Percentiles rank a stretch among this genome's conserved stretches.
These are phyloP conservation scores for Steinernema carpocapsae DNA, from an alignment of 2,888 invertebrate genomes.

Conservation along the genomic window DNA sequence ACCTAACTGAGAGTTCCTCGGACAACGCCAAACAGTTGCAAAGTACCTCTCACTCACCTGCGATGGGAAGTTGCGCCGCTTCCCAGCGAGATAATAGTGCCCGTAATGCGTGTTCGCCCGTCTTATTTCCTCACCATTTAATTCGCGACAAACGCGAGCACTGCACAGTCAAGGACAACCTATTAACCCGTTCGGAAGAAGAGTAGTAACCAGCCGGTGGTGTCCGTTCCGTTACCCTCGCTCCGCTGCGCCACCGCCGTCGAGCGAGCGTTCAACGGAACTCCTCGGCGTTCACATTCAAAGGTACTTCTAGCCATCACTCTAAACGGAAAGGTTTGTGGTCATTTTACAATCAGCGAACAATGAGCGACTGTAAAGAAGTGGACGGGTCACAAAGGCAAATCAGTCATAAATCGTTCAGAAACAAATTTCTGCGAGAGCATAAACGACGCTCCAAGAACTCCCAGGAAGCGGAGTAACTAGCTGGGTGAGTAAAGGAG, in stretches of 20 bases:
- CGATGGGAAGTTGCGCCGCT: constrained; percentile 11
- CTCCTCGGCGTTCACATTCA: no score
- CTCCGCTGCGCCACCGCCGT: not conserved
- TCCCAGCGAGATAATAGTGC: constrained; percentile 31
- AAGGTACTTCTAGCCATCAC: not conserved
- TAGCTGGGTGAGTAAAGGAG: no score
- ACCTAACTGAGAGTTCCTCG: no score
- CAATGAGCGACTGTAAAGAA: constrained; percentile 24
- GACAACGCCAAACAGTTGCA: constrained; percentile 18
- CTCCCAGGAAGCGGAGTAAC: no score
- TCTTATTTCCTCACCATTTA: constrained; percentile 35
- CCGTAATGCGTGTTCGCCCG: constrained; percentile 29
- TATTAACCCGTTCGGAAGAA: constrained; percentile 26
- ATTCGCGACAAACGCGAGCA: constrained; percentile 33
- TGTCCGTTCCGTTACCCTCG: constrained; percentile 27
- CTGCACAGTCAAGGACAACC: constrained; percentile 29
- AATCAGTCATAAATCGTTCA: constrained; percentile 13
- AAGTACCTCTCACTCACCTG: constrained; percentile 11
- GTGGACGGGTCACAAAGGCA: constrained; percentile 18
- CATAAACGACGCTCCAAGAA: not conserved
- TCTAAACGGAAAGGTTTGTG: not conserved
- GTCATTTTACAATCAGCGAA: constrained; percentile 1
- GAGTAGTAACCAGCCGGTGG: constrained; percentile 32
- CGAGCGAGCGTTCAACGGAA: not conserved
- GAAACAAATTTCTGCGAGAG: not conserved